Evolutionary conservation across 2,888 invertebrate genomes (phyloP).

Genomic region (Craniophora ligustri): DNA sequence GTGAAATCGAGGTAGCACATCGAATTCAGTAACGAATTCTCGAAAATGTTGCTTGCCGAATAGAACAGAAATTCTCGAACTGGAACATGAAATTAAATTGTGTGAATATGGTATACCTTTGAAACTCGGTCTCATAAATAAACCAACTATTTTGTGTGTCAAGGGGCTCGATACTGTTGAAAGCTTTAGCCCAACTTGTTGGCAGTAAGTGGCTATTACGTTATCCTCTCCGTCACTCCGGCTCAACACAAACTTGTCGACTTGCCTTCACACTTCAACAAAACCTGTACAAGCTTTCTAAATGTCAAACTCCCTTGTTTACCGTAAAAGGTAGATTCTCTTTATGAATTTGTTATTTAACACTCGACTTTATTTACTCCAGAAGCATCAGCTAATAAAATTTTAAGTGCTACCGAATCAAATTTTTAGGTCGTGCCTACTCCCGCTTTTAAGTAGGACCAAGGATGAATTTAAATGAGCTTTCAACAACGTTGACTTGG

Average conservation of each 20-base stretch:
- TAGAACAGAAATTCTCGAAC: constrained; percentile 24
- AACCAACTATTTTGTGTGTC: constrained; percentile 23
- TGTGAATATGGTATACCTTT: constrained; percentile 18
- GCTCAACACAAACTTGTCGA: constrained; percentile 22
- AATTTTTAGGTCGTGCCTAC: constrained; percentile 74
- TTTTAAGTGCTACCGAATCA: constrained; percentile 71
- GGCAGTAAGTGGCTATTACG: constrained; percentile 42
- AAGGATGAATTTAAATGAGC: constrained; percentile 85
- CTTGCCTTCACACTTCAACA: constrained; percentile 20
- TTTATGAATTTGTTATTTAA: constrained; percentile 49
- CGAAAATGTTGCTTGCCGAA: constrained; percentile 3
- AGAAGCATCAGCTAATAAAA: constrained; percentile 65
- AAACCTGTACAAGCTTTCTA: constrained; percentile 13
- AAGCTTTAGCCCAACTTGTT: constrained; percentile 32
- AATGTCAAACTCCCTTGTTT: constrained; percentile 11
- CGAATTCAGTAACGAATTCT: not conserved
- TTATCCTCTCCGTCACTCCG: constrained; percentile 19
- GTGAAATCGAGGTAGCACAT: not conserved
- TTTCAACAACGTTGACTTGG: constrained; percentile 77
- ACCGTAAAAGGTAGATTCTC: not conserved
- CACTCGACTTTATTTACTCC: constrained; percentile 33
- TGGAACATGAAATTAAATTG: constrained; percentile 31
- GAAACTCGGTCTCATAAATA: constrained; percentile 37
- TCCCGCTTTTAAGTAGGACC: constrained; percentile 75
- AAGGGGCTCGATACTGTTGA: constrained; percentile 25